Base-by-base conservation (phyloP, 1,140 invertebrate species). In the Caerostris darwini region DNA sequence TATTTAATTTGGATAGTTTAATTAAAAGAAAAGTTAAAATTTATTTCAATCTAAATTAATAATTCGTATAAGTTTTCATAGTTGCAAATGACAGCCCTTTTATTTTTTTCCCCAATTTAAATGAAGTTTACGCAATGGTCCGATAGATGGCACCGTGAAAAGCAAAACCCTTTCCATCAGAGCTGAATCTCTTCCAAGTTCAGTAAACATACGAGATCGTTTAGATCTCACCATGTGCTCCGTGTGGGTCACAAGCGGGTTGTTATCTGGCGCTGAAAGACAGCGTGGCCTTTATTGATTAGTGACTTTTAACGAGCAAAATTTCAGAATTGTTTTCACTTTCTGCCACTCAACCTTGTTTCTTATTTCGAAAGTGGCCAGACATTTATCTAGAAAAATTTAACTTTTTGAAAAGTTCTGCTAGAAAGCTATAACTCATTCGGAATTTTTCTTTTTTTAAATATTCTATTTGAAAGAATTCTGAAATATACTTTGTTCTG, bases 141-240 rank as follows among this genome's bases (percentile, higher is more conserved):
- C 69, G 34, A 77, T 53, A 77, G 69, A 77, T 77, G 69, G 69
- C 69, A 77, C 8, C 34, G 50, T 53, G 34, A 77, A 61, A 61
- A 61, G 59, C 17, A 61, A n/a, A 61, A 77, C 34, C 34, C 50
- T 4, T 71, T 12, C 69, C 3, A 10, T 71, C 69, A 8, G 69
- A 3, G 8, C 19, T 8, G 69, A 7, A 77, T 77, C 69, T 50
- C 69, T n/a, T n/a, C 19, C 19, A 6, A 10, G 10, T 34, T 77
- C 69, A 5, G 69, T 77, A 77, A 77, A 77, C 69, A 77, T 34
- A 77, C 50, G 19, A 34, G 34, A 77, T 77, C 69, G 19, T 77
- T 77, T 77, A 77, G 69, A 77, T 77, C 69, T 77, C 69, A 53
- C 34, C 50, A 77, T 34, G 69, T 34, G 69, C 34, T 77, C 34